phyloP scores from a whole-genome alignment of 1,140 invertebrate genomes.

The Brachionus asplanchnoidis region DNA sequence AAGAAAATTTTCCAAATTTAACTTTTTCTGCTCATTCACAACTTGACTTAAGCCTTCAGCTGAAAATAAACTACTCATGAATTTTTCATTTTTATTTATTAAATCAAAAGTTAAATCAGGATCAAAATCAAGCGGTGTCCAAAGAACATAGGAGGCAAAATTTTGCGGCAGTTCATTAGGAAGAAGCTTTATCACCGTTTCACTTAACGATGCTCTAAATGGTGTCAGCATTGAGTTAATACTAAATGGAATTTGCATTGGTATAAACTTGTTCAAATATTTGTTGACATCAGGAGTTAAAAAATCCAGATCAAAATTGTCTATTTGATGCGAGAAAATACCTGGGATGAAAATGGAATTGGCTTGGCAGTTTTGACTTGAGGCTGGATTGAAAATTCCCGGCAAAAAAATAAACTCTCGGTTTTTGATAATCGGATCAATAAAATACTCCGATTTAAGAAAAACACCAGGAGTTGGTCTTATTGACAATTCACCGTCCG shows the following conservation, averaged over 20 bases:
- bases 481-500: slow-evolving; percentile 10
- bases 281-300: background rate
- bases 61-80: slow-evolving; percentile 28
- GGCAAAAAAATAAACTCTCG: slow-evolving; percentile 26
- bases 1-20: slow-evolving; percentile 17
- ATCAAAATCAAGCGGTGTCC: slow-evolving; percentile 32
- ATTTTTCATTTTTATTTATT: slow-evolving; percentile 40
- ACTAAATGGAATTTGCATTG: slow-evolving; percentile 30
- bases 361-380: background rate
- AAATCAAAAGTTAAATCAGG: slow-evolving; percentile 28
- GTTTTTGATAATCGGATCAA: background rate
- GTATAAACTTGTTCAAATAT: slow-evolving; percentile 36
- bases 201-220: background rate
- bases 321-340: background rate
- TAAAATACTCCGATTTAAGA: background rate
- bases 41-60: background rate
- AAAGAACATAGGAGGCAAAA: slow-evolving; percentile 14
- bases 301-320: background rate
- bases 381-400: slow-evolving; percentile 13
- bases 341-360: slow-evolving; percentile 4
- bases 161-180: background rate
- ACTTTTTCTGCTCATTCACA: background rate
- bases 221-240: slow-evolving; percentile 15
- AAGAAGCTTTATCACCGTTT: background rate
- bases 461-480: slow-evolving; percentile 35